Evolutionary conservation across 2,888 invertebrate species (phyloP).

Genomic region (Drosophila setosimentum): DNA sequence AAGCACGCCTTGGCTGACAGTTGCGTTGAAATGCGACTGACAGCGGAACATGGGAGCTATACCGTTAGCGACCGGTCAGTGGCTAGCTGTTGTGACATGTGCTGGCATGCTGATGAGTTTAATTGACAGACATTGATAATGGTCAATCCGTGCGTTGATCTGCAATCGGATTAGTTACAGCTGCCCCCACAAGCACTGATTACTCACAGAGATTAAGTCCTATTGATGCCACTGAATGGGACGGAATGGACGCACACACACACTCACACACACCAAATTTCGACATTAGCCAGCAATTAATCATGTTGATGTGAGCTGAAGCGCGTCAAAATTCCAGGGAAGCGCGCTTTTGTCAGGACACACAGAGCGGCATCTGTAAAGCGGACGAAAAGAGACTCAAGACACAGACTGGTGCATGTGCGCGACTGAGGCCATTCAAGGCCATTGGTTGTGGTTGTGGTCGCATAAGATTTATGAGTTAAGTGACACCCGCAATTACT

Average conservation of each 20-base stretch:
- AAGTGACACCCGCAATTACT: conserved; percentile 75
- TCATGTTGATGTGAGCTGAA: conserved; percentile 56
- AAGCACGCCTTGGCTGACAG: conserved; percentile 53
- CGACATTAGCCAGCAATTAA: conserved; percentile 70
- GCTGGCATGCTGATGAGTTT: conserved; percentile 57
- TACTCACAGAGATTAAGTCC: conserved; percentile 23
- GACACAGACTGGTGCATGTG: conserved; percentile 30
- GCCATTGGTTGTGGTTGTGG: conserved; percentile 45
- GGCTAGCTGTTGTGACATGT: conserved; percentile 51
- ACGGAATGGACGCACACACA: conserved; percentile 1
- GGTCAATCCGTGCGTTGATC: conserved; percentile 30
- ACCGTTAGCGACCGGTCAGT: conserved; percentile 39
- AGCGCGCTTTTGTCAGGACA: conserved; percentile 63
- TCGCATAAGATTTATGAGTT: conserved; percentile 71
- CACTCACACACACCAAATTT: conserved; percentile 17
- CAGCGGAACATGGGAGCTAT: conserved; percentile 58
- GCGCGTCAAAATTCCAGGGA: conserved; percentile 50
- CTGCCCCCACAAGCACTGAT: conserved; percentile 25
- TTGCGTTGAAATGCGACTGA: conserved; percentile 60
- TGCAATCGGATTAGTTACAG: conserved; percentile 34
- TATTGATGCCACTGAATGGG: conserved; percentile 25
- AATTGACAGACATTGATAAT: conserved; percentile 72
- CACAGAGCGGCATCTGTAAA: conserved; percentile 41
- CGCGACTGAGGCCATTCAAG: conserved; percentile 37
- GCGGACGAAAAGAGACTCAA: conserved; percentile 4